Evolutionary conservation across 2,113 vertebrate genomes (phyloP).

Genomic region (Ranitomeya imitator): DNA sequence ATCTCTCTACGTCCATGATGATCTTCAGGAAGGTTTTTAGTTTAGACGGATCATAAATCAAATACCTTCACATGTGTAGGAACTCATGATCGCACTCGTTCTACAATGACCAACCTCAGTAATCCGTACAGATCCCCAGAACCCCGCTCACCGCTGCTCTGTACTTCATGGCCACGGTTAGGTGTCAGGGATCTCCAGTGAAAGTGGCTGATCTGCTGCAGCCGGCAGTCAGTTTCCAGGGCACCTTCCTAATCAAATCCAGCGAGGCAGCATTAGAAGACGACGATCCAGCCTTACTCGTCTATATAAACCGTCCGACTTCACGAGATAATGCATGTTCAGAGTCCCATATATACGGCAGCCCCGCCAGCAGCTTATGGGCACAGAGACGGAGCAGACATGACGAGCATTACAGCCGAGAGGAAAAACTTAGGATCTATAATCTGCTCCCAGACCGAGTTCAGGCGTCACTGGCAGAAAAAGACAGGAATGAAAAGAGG

Average conservation of each 20-base stretch:
- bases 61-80: not conserved
- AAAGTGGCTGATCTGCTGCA: not conserved
- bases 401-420: constrained; percentile 16
- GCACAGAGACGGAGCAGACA: not conserved
- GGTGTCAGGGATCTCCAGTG: not conserved
- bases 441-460: constrained; percentile 37
- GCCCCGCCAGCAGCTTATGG: constrained; percentile 5
- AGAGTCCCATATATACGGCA: not conserved
- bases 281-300: not conserved
- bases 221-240: constrained; percentile 7
- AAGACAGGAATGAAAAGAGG: constrained; percentile 57
- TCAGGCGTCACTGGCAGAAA: constrained; percentile 46
- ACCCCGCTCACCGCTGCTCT: constrained; percentile 63
- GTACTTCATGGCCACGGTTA: constrained; percentile 65
- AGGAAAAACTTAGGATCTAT: constrained; percentile 18
- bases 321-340: constrained; percentile 26
- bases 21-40: not conserved
- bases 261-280: not conserved
- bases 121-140: not conserved
- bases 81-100: too few species aligned
- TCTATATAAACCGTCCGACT: not conserved
- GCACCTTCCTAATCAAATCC: not conserved
- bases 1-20: not conserved
- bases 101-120: not conserved
- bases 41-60: not conserved